phyloP scores from a whole-genome alignment of 2,888 invertebrate species.

The Terebella lapidaria region DNA sequence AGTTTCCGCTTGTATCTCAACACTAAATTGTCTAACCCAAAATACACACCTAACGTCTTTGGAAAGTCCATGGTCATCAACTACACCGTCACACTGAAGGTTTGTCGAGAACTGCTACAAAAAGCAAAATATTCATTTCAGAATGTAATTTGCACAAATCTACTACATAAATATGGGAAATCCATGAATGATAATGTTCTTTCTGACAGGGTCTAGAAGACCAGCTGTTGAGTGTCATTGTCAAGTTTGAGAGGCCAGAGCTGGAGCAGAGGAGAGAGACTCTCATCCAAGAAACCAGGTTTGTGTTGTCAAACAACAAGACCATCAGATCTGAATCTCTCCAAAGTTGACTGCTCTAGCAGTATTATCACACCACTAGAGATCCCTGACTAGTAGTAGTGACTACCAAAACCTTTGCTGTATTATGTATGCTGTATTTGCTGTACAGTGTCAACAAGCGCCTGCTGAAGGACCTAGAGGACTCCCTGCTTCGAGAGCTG shows the following conservation, averaged over 20 bases:
- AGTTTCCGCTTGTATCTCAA: slow-evolving; percentile 84
- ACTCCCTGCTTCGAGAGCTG: slow-evolving; percentile 76
- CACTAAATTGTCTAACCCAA: slow-evolving; percentile 83
- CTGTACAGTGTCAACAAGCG: slow-evolving; percentile 75
- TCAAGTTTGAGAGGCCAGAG: slow-evolving; percentile 78
- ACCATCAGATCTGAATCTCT: no score
- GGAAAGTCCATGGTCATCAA: slow-evolving; percentile 85
- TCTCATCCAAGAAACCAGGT: slow-evolving; percentile 73
- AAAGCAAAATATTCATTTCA: no score
- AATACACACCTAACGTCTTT: slow-evolving; percentile 79
- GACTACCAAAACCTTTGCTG: no score
- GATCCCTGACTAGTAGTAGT: no score
- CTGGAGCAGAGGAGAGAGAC: slow-evolving; percentile 80
- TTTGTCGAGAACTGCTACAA: slow-evolving; percentile 47
- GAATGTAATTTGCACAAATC: no score
- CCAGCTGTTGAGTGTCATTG: slow-evolving; percentile 83
- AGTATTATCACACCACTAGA: no score
- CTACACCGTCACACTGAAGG: slow-evolving; percentile 80
- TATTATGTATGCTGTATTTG: no score
- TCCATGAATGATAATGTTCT: no score
- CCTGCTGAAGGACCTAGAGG: slow-evolving; percentile 75
- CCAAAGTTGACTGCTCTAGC: no score
- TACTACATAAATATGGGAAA: no score
- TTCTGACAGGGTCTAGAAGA: slow-evolving; percentile 78
- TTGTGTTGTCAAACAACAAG: no score